These are phyloP conservation scores for Bellardia pandia DNA, from an alignment of 2,888 invertebrate genomes.

Conservation along the genomic window DNA sequence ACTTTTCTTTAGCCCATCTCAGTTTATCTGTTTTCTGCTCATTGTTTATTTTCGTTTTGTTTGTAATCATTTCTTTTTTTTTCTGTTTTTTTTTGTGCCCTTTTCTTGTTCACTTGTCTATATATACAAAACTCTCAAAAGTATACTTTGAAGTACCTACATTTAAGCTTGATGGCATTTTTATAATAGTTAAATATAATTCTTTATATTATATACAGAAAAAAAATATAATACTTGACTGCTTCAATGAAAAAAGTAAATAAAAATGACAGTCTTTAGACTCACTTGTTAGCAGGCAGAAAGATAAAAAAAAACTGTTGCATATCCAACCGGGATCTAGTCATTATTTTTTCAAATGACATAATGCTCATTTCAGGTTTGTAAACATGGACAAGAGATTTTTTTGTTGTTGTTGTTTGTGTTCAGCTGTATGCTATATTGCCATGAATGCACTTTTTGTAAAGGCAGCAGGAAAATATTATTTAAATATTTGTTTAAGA, in stretches of 20 bases:
- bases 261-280: conserved; percentile 50
- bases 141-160: conserved; percentile 58
- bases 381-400: conserved; percentile 73
- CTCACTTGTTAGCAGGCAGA: conserved; percentile 20
- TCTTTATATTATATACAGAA: conserved; percentile 32
- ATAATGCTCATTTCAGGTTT: conserved; percentile 73
- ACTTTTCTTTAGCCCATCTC: background rate
- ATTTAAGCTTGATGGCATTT: conserved; percentile 65
- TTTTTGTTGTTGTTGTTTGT: conserved; percentile 48
- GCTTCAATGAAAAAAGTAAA: conserved; percentile 19
- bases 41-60: conserved; percentile 24
- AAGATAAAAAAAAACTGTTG: conserved; percentile 71
- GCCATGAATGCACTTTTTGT: conserved; percentile 71
- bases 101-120: background rate
- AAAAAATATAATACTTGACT: conserved; percentile 58
- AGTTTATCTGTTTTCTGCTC: background rate
- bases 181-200: conserved; percentile 64
- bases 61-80: conserved; percentile 31
- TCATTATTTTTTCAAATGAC: conserved; percentile 73
- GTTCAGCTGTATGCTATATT: conserved; percentile 35
- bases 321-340: conserved; percentile 72
- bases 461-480: conserved; percentile 59
- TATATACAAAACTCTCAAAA: conserved; percentile 65
- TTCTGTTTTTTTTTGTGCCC: background rate
- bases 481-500: conserved; percentile 72